A percentile compares a stretch with the other conserved stretches of the same genome.
phyloP scores from a whole-genome alignment of 2,113 vertebrate species.

The Calonectris borealis region DNA sequence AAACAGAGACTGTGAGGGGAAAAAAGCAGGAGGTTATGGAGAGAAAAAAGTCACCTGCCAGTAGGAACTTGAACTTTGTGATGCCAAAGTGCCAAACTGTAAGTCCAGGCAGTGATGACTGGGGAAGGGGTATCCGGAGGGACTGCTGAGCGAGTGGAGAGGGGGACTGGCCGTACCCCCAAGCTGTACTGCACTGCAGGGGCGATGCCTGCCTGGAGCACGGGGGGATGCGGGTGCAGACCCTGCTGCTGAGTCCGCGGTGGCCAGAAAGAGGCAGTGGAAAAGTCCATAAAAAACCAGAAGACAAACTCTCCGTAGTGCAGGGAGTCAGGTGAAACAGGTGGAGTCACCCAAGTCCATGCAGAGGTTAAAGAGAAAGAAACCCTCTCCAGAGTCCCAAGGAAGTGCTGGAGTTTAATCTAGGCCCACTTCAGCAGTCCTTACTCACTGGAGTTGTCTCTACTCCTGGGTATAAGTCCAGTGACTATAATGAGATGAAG shows the following conservation, averaged over 20 bases:
- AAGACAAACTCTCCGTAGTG: neutral
- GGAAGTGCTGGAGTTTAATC: neutral
- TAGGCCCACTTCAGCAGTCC: neutral
- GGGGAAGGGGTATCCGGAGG: neutral
- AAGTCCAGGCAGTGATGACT: neutral
- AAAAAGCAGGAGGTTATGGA: neutral
- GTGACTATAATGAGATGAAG: neutral
- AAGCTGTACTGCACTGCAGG: rapidly evolving
- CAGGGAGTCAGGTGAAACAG: too few species aligned
- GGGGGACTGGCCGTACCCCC: rapidly evolving
- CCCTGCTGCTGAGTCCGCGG: rapidly evolving
- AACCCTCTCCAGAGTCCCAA: neutral
- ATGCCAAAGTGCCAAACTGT: neutral
- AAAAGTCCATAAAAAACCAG: neutral
- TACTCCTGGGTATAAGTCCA: neutral
- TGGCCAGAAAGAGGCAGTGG: neutral
- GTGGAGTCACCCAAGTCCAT: neutral
- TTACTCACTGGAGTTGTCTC: neutral
- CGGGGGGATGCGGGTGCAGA: rapidly evolving
- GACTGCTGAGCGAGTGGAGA: rapidly evolving
- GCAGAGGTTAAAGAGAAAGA: neutral
- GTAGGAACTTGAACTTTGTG: neutral
- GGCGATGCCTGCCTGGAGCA: rapidly evolving
- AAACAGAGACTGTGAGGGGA: neutral
- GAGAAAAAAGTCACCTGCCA: neutral